Evolutionary conservation across 64 coral and sea anemone species (phyloP).

Genomic region (Stichodactyla helianthus): DNA sequence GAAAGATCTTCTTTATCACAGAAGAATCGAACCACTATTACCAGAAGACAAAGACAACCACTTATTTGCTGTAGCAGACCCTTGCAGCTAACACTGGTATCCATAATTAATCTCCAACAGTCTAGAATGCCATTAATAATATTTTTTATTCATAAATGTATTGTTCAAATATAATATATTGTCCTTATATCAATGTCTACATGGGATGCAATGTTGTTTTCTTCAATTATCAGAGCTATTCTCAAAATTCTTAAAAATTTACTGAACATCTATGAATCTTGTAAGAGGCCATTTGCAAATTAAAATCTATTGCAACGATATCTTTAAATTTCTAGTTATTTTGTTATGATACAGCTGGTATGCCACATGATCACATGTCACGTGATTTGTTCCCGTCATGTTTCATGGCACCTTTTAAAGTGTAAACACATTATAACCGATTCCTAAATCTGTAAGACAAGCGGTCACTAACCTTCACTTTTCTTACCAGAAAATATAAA

Average conservation of each 20-base stretch:
- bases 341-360: not conserved
- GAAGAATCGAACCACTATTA: constrained; percentile 66
- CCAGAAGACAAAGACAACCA: constrained; percentile 73
- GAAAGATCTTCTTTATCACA: constrained; percentile 47
- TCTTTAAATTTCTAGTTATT: not conserved
- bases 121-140: not conserved
- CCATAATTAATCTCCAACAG: not conserved
- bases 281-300: not conserved
- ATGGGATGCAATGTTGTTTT: not conserved
- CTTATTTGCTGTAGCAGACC: constrained; percentile 65
- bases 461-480: constrained; percentile 1
- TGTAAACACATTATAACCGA: no score
- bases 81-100: constrained; percentile 47
- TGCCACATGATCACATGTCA: not conserved
- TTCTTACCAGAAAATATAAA: not conserved
- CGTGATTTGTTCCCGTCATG: not conserved
- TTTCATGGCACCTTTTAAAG: not conserved
- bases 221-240: not conserved
- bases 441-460: not conserved
- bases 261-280: not conserved
- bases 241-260: not conserved
- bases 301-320: not conserved
- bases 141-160: constrained; percentile 12
- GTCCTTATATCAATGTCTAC: not conserved
- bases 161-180: constrained; percentile 6